Base-by-base conservation (phyloP, 2,113 vertebrate species). In the Ancistrus triradiatus region DNA sequence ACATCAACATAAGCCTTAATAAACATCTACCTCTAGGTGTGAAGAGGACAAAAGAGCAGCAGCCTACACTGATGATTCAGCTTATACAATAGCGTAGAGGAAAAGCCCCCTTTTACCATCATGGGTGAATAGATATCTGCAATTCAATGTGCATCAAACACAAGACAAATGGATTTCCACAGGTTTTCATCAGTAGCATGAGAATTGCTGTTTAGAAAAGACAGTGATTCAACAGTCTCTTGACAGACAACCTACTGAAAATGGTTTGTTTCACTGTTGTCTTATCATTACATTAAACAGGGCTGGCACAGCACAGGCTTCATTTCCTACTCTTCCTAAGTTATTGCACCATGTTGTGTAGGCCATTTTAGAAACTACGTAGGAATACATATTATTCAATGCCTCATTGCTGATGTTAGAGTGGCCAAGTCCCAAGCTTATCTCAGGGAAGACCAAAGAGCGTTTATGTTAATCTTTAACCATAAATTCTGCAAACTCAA, bases 381-480 rank as follows among this genome's bases (percentile, higher is more conserved):
- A n/a, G n/a, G n/a, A n/a, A n/a, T n/a, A n/a, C 47, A 25, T n/a
- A 31, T 13, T 40, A 21, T 11, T 7, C 8, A 7, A n/a, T 11
- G 44, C 15, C 46, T 40, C 60, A 27, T 27, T 17, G 6, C n/a
- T 15, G 10, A n/a, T 17, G 7, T 18, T 25, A 19, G 7, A 10
- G 38, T 27, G n/a, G 22, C 44, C 7, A 3, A 31, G 27, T 59
- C 25, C 24, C 13, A n/a, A 13, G 2, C 42, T 28, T 13, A 11
- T 60, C 31, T 59, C 52, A 40, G 47, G 44, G 49, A 47, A 66
- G 64, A 65, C 60, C 69, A 38, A 71, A 73, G 73, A 76, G 83
- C 68, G 47, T 73, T 67, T 7, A 43, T 63, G 77, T 88, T 86
- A 88, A 88, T 86, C 65, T 86, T 87, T 88, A 88, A 88, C 87